These are phyloP conservation scores for Melipona bicolor DNA, from an alignment of 2,888 invertebrate species.

Conservation along the genomic window DNA sequence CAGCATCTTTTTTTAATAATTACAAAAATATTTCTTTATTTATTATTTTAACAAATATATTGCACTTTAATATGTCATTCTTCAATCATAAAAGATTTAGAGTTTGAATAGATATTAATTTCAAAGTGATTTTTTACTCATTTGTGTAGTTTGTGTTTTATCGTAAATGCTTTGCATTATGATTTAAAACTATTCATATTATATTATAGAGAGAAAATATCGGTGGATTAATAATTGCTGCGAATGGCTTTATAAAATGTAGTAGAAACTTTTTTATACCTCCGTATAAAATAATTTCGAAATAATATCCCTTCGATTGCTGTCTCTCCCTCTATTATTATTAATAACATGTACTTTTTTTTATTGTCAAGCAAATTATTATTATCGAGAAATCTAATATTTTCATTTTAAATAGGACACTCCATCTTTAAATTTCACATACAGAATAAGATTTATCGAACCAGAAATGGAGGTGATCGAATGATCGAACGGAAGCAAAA, in stretches of 20 bases:
- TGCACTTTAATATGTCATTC: neutral
- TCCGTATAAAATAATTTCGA: no score
- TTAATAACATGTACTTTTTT: no score
- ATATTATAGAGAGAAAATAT: neutral
- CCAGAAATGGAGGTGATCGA: neutral
- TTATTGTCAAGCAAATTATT: neutral
- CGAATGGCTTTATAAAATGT: neutral
- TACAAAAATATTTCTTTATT: neutral
- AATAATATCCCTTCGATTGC: no score
- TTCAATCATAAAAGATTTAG: neutral
- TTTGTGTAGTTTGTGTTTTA: neutral
- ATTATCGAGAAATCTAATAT: neutral
- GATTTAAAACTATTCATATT: no score
- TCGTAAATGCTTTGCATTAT: neutral
- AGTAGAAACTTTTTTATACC: no score
- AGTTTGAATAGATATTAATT: neutral
- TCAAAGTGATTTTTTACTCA: neutral
- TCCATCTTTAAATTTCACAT: neutral
- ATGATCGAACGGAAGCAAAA: constrained; percentile 6
- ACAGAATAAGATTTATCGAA: neutral
- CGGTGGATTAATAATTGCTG: neutral
- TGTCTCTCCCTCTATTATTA: no score
- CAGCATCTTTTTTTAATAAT: neutral
- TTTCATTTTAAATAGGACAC: neutral
- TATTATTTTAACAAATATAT: neutral